Conservation (phyloP, 2,888 invertebrate genomes). For the Mycalesis mineus region DNA sequence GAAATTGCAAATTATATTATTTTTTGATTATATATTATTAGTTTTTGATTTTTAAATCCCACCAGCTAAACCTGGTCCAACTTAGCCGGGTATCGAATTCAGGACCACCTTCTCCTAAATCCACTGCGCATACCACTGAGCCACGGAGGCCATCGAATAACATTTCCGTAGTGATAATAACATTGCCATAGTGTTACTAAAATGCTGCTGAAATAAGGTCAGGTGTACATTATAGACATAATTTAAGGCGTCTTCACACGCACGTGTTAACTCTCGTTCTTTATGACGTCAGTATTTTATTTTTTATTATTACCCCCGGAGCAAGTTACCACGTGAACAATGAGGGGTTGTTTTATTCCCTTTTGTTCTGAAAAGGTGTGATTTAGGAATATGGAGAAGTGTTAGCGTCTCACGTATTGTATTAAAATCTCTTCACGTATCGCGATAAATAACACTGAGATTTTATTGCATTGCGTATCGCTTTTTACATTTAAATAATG, state of each 20-base stretch:
- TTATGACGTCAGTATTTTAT: constrained; percentile 19
- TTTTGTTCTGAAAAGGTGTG: constrained; percentile 7
- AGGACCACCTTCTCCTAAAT: no score
- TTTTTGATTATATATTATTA: no score
- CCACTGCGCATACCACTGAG: no score
- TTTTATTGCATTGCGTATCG: background rate
- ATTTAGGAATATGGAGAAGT: constrained; percentile 1
- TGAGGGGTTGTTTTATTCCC: background rate
- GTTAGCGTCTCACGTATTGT: constrained; percentile 1
- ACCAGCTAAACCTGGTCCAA: no score
- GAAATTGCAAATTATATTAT: no score
- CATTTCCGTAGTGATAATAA: no score
- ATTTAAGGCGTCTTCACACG: background rate
- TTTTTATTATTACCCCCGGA: constrained; percentile 17
- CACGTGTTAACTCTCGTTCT: constrained; percentile 1
- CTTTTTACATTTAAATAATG: background rate
- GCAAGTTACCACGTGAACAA: constrained; percentile 4
- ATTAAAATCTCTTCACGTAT: constrained; percentile 9
- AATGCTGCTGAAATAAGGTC: background rate
- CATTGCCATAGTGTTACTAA: no score
- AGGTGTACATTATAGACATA: no score
- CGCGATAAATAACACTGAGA: background rate
- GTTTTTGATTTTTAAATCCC: no score
- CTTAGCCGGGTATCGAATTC: no score
- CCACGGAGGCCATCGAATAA: no score